Evolutionary conservation across 2,888 invertebrate species (phyloP).

Genomic region (Hypsopygia costalis): DNA sequence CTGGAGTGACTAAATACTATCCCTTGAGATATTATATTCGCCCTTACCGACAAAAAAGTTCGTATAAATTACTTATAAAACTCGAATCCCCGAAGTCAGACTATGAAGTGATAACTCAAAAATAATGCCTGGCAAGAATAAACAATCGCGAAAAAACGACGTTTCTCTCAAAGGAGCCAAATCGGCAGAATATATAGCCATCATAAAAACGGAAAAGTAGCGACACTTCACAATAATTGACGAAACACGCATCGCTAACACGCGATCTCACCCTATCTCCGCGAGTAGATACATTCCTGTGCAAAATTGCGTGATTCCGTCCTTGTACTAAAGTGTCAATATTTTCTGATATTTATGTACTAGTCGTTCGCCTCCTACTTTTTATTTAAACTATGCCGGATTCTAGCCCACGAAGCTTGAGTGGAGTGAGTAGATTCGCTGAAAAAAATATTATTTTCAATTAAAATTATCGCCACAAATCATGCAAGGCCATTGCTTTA

Average conservation of each 20-base stretch:
- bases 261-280: conserved; percentile 6
- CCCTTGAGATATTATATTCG: too few species aligned
- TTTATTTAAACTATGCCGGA: too few species aligned
- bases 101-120: neutral
- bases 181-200: conserved; percentile 3
- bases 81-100: neutral
- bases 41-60: neutral
- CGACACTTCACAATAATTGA: conserved; percentile 7
- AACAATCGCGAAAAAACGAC: neutral
- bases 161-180: neutral
- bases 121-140: neutral
- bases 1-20: too few species aligned
- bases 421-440: too few species aligned
- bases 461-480: too few species aligned
- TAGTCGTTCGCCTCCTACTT: too few species aligned
- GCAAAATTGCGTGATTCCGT: conserved; percentile 6
- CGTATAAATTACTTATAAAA: too few species aligned
- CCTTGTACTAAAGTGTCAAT: neutral
- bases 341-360: too few species aligned
- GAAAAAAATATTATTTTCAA: too few species aligned
- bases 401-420: too few species aligned
- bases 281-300: neutral
- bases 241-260: conserved; percentile 7
- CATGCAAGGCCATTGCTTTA: too few species aligned
- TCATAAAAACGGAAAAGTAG: conserved; percentile 3